Conservation (phyloP, 2,888 invertebrate genomes). For the Tipula confusa region DNA sequence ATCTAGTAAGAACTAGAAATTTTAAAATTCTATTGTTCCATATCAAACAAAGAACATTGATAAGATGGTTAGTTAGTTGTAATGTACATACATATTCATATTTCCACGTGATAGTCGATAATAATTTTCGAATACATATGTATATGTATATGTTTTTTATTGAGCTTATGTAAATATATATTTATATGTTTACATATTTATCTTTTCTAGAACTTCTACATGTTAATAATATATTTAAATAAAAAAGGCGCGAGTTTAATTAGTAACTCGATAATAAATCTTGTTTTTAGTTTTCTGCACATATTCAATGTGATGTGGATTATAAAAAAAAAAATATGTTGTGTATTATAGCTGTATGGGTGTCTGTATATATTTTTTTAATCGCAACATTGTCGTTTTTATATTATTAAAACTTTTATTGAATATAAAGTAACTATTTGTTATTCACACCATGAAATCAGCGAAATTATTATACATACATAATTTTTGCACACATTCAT, state of each 20-base stretch:
- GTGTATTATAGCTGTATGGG: neutral
- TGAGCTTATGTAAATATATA: neutral
- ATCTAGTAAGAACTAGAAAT: too few species aligned
- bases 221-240: neutral
- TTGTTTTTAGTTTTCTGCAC: neutral
- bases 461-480: neutral
- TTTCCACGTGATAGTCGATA: neutral
- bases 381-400: neutral
- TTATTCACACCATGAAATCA: neutral
- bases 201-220: neutral
- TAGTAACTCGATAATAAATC: neutral
- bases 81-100: neutral
- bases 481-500: neutral
- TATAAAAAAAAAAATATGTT: neutral
- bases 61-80: neutral
- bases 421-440: neutral
- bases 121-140: neutral
- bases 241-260: neutral
- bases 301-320: neutral
- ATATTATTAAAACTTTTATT: neutral
- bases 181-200: neutral
- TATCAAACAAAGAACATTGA: constrained; percentile 20
- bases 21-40: neutral
- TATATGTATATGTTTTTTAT: neutral
- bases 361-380: neutral